Conservation (phyloP, 2,797 vertebrate genomes). For the Oreochromis grahami region DNA sequence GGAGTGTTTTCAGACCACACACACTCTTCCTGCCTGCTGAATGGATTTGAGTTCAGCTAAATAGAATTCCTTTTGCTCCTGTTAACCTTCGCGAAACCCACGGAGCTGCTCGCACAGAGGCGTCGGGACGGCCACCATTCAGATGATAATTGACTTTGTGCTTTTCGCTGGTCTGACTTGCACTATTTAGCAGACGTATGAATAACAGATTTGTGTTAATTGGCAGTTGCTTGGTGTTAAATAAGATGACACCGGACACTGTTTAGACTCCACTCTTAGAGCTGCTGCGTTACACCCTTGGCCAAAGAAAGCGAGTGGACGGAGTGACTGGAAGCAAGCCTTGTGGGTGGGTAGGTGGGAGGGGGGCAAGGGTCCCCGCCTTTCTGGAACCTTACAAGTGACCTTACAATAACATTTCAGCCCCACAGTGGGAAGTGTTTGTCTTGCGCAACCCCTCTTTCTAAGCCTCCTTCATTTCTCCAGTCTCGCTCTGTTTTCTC, state of each 20-base stretch:
- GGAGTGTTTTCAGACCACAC: conserved; percentile 72
- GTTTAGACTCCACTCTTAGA: neutral
- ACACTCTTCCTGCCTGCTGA: conserved; percentile 66
- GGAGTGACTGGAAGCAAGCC: conserved; percentile 3
- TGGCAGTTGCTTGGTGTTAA: conserved; percentile 37
- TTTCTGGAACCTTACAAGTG: conserved; percentile 59
- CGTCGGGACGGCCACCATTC: conserved; percentile 48
- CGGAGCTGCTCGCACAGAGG: conserved; percentile 24
- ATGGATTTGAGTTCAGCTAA: conserved; percentile 58
- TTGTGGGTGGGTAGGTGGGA: conserved; percentile 7
- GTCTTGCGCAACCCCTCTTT: conserved; percentile 58
- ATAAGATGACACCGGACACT: conserved; percentile 21
- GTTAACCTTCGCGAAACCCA: conserved; percentile 53
- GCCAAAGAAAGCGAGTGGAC: conserved; percentile 1
- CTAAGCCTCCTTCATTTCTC: conserved; percentile 38
- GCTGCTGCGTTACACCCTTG: conserved; percentile 43
- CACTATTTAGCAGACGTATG: neutral
- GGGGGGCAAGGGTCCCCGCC: conserved; percentile 54
- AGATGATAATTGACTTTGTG: conserved; percentile 54
- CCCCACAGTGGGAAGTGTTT: conserved; percentile 64
- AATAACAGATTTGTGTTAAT: conserved; percentile 28
- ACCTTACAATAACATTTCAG: conserved; percentile 74
- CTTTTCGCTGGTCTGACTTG: conserved; percentile 14
- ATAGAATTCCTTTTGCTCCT: conserved; percentile 61
- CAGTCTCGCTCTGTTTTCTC: conserved; percentile 27